Evolutionary conservation across 2,797 vertebrate genomes (phyloP), one percentile per base, ranked within the genome.

Genomic region (Loriculus beryllinus): DNA sequence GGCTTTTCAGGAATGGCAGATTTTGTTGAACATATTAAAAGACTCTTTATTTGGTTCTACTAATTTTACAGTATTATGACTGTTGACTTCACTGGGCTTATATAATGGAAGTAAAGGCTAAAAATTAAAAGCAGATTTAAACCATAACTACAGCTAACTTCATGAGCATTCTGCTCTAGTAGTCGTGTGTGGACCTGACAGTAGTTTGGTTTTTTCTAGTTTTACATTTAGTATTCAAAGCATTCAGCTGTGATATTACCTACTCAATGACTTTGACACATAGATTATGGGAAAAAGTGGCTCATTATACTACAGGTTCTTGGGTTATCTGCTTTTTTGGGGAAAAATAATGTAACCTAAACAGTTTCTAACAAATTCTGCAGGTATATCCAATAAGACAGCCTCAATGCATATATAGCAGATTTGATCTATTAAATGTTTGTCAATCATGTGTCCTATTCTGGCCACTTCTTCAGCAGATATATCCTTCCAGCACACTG

Each of bases 1-100:
- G 78, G 90, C 47, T 93, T 94, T 96, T 86, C 88, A 92, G 84
- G 93, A 87, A 71, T 49, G 13, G 35, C 4, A 3, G 75, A 93
- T 87, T 89, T 85, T 86, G 49, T 62, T 82, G 40, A 40, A 68
- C 25, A 7, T 79, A 15, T 91, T 92, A 90, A 77, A 84, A 84
- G 19, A 42, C 28, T 79, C 23, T 59, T 79, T 72, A 62, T 77
- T 93, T 90, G 59, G 31, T 93, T 92, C 62, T 82, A 57, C 71
- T 59, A 49, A 51, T 90, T 95, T 85, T 83, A 68, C 48, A 54
- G 3, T 76, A 71, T 62, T 47, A 15, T 31, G n/a, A 43, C 63
- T 72, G 28, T 86, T 3, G 37, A 59, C 49, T 90, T 93, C 40
- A 52, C 26, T 68, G 60, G n/a, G 77, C 87, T 92, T 94, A 60